Evolutionary conservation across 2,888 invertebrate species (phyloP), one percentile per base, ranked within the genome.

Genomic region (Crepidodera aurea): DNA sequence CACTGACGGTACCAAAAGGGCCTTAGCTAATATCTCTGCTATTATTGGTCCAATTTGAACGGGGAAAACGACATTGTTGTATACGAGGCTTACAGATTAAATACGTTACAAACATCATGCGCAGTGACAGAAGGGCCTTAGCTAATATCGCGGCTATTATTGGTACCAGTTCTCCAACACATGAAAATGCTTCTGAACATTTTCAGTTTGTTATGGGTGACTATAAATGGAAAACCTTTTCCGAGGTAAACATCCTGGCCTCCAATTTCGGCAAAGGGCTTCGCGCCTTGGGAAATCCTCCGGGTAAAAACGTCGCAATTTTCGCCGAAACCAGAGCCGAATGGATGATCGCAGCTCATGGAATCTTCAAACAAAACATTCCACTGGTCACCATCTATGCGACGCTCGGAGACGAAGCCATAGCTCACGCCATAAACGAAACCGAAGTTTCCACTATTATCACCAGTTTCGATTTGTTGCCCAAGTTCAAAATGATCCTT

Each of bases 351-450:
- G 92, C 96, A 0, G 96, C 97, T 0, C 94, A 98, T 77, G 97
- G 96, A 55, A 93, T 96, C 82, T 96, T 99, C 84, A 94, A 94
- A 79, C 93, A 93, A 82, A 95, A 92, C 80, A 91, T 95, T 78
- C 91, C 94, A n/a, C 92, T 98, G 77, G 97, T 97, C 1, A 99
- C 98, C 0, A 91, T 99, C 71, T 99, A 99, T 81, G 94, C 98
- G 1, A 98, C 98, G 0, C 85, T 99, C 10, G 75, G 98, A 29
- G 96, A 97, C 77, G 98, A 98, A 5, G 98, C 97, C 1, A 93
- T 99, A 65, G 90, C 93, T 4, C 97, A 97, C 82, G 97, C 97
- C 72, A 92, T 99, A 77, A 96, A 95, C 79, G 97, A 99, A 84
- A 96, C 98, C 0, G 96, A 97, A 79, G 96, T 95, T 0, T 89